Evolutionary conservation across 1,140 invertebrate species (phyloP), one percentile per base, ranked within the genome.

Genomic region (Oreohelix idahoensis): DNA sequence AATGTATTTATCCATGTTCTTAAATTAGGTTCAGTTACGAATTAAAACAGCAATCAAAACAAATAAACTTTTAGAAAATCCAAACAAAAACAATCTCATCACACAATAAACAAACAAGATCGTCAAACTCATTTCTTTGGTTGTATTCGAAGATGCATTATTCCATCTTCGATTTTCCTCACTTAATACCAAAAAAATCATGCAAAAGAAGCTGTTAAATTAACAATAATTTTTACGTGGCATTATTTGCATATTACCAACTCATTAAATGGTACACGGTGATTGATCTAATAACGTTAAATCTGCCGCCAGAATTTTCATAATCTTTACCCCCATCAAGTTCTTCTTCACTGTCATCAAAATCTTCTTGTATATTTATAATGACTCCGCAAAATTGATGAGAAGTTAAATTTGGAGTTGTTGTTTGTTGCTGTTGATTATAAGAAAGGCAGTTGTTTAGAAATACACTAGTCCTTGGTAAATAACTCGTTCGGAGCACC

Each of bases 331-430:
- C 26, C 20, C 8, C 15, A 45, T 58, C 23, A n/a, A 58, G 53
- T 58, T 58, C 63, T 66, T 66, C 29, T 32, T 32, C n/a, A 17
- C 29, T 32, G n/a, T 66, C 29, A 32, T 66, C 63, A 17, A 8
- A 2, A 32, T 32, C 1, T 32, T 66, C 20, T 35, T 66, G n/a
- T 66, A 17, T 66, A 13, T 29, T 10, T 32, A 23, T 66, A 66
- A 66, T 2, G 29, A 66, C 63, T 32, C 0, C 29, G 11, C 1
- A 35, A 66, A 32, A 29, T 32, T 29, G n/a, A 66, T 66, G 63
- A 66, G 63, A 66, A 66, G 63, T 32, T 32, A 32, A 74, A 74
- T 74, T 42, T 23, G 1, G 38, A 39, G 71, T 74, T 49, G 38
- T 49, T 42, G 38, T 49, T 49, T 49, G 38, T 11, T 39, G 38